phyloP scores from a whole-genome alignment of 2,797 vertebrate genomes.

The Tragelaphus eurycerus region DNA sequence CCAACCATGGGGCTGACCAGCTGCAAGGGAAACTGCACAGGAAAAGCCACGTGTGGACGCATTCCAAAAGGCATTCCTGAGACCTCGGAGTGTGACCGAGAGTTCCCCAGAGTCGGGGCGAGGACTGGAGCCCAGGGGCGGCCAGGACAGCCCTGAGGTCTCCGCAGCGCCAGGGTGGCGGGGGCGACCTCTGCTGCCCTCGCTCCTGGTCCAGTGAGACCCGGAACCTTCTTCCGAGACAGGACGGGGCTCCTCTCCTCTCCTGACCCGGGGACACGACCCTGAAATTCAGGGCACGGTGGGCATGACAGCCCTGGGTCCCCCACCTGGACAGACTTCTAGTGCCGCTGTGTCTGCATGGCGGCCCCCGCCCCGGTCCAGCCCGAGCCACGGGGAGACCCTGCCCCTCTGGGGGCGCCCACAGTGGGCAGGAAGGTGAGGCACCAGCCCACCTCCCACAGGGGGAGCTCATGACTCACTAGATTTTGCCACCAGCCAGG shows the following conservation, averaged over 20 bases:
- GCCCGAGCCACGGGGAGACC: rapidly evolving
- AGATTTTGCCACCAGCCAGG: neutral
- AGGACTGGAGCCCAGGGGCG: rapidly evolving
- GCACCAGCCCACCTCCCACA: rapidly evolving
- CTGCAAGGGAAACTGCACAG: neutral
- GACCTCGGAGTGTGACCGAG: too few relatives aligned
- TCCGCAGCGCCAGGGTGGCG: rapidly evolving
- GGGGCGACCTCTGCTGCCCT: neutral
- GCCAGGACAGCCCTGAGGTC: neutral
- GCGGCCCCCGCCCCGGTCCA: neutral
- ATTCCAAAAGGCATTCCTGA: too few relatives aligned
- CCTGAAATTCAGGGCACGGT: too few relatives aligned
- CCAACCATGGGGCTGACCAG: too few relatives aligned
- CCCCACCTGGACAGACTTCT: too few relatives aligned
- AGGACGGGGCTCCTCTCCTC: too few relatives aligned
- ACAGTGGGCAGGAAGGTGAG: neutral
- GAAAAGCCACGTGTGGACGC: rapidly evolving
- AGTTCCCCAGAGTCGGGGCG: too few relatives aligned
- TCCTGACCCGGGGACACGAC: too few relatives aligned
- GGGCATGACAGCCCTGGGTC: too few relatives aligned
- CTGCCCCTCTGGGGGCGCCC: rapidly evolving
- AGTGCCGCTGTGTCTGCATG: rapidly evolving
- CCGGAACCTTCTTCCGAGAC: neutral
- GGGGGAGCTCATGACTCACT: rapidly evolving
- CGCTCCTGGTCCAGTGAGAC: rapidly evolving